Conservation (phyloP, 1,140 invertebrate genomes). For the Apis dorsata region DNA sequence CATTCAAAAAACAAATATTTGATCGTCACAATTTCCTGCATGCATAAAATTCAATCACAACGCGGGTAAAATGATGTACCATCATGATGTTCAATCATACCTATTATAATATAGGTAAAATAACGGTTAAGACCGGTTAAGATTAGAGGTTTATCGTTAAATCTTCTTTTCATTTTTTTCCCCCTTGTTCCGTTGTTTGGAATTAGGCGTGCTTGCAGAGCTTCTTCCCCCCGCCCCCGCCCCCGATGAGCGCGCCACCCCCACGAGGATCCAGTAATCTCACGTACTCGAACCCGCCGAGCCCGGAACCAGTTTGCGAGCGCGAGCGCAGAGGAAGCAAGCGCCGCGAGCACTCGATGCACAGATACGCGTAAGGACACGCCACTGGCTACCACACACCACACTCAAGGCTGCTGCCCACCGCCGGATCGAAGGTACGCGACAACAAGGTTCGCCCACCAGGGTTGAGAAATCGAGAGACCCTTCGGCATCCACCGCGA, state of each 20-base stretch:
- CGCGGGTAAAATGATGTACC: too few relatives aligned
- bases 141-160: too few relatives aligned
- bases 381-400: conserved; percentile 10
- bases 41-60: too few relatives aligned
- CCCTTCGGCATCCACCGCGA: conserved; percentile 35
- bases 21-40: too few relatives aligned
- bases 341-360: conserved; percentile 77
- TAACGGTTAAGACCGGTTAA: too few relatives aligned
- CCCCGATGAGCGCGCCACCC: conserved; percentile 77
- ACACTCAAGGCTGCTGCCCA: conserved; percentile 1
- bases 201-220: conserved; percentile 79
- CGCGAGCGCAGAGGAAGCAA: conserved; percentile 77
- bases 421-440: conserved; percentile 55
- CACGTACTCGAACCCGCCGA: conserved; percentile 79
- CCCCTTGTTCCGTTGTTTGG: conserved; percentile 12
- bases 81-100: too few relatives aligned
- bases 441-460: conserved; percentile 36
- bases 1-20: too few relatives aligned
- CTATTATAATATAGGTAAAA: too few relatives aligned
- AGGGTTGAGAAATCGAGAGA: conserved; percentile 28
- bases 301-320: conserved; percentile 77
- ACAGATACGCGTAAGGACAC: conserved; percentile 77
- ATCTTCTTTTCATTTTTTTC: not conserved
- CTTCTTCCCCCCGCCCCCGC: conserved; percentile 79
- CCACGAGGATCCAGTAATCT: conserved; percentile 76